phyloP scores from a whole-genome alignment of 2,797 vertebrate genomes.

The Gymnothorax reevesii region DNA sequence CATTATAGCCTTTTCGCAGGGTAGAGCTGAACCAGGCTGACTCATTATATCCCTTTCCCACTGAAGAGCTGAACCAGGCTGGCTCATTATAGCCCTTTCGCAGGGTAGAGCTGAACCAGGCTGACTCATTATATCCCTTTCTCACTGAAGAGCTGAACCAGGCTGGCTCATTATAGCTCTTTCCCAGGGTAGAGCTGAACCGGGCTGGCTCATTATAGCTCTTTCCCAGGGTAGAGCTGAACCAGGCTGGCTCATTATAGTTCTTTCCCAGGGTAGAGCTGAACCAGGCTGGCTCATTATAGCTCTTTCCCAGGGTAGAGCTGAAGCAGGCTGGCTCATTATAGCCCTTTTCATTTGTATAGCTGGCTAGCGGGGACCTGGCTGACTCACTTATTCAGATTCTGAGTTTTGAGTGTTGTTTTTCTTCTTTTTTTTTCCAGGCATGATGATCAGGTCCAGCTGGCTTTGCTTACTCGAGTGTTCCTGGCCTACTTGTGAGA shows the following conservation, averaged over 20 bases:
- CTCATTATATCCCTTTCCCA: background rate
- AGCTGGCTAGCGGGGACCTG: background rate
- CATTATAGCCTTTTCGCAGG: background rate
- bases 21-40: background rate
- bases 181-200: conserved; percentile 3
- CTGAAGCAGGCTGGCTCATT: background rate
- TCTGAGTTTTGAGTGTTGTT: background rate
- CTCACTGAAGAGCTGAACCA: background rate
- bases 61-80: background rate
- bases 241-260: background rate
- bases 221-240: background rate
- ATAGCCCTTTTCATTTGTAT: background rate
- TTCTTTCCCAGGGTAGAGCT: background rate
- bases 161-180: background rate
- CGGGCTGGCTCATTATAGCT: background rate
- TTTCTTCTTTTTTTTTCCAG: background rate
- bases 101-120: conserved; percentile 1
- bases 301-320: background rate
- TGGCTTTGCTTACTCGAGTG: background rate
- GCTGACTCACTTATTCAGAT: background rate
- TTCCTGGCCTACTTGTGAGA: too few species aligned
- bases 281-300: conserved; percentile 9
- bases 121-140: background rate
- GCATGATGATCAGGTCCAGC: background rate
- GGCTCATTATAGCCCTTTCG: background rate